These are phyloP conservation scores for Meta bourneti DNA, from an alignment of 2,888 invertebrate species.

Conservation along the genomic window DNA sequence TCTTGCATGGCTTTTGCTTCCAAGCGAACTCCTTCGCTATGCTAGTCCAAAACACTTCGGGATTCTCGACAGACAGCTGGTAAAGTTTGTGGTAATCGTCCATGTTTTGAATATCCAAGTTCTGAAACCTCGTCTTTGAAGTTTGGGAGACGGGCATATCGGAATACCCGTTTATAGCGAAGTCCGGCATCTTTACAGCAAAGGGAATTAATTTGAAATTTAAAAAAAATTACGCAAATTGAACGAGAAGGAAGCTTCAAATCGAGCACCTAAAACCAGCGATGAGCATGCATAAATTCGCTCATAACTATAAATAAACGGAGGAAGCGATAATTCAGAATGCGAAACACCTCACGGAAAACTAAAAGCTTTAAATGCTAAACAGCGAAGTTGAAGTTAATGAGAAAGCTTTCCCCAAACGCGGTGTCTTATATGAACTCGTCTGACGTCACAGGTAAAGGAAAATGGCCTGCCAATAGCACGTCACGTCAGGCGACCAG, in stretches of 20 bases:
- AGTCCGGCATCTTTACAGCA: slow-evolving; percentile 53
- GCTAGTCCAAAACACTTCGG: slow-evolving; percentile 95
- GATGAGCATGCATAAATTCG: not conserved
- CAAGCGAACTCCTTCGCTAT: slow-evolving; percentile 96
- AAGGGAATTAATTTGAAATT: not conserved
- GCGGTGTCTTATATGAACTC: slow-evolving; percentile 60
- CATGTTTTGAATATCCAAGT: slow-evolving; percentile 80
- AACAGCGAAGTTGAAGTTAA: slow-evolving; percentile 9
- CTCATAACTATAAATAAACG: not conserved
- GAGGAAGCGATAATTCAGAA: not conserved
- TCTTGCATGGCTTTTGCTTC: slow-evolving; percentile 87
- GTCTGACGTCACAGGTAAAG: slow-evolving; percentile 57
- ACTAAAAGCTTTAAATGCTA: not conserved
- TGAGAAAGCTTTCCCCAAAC: not conserved
- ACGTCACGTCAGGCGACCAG: slow-evolving; percentile 6
- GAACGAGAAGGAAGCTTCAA: not conserved
- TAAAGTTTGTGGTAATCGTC: slow-evolving; percentile 91
- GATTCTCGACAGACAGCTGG: slow-evolving; percentile 91
- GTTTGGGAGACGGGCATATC: not conserved
- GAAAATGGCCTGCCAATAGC: slow-evolving; percentile 10
- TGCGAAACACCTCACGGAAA: not conserved
- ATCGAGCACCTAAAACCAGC: not conserved
- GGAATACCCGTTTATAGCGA: not conserved
- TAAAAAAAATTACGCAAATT: not conserved
- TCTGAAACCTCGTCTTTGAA: slow-evolving; percentile 39